Evolutionary conservation across 2,113 vertebrate genomes (phyloP).

Genomic region (Mesembrinibis cayennensis): DNA sequence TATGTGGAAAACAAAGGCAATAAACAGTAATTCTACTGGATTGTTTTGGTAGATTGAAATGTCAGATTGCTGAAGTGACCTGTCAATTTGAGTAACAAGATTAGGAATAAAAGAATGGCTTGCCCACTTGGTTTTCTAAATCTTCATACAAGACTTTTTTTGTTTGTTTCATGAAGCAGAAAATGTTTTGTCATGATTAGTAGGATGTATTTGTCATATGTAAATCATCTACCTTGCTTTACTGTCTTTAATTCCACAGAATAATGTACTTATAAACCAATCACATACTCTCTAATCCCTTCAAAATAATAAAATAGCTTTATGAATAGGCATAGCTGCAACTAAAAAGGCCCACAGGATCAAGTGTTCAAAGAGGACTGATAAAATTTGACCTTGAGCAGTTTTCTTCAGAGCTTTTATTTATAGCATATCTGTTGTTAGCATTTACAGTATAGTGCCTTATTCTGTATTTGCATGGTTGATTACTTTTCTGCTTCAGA

Average conservation of each 20-base stretch:
- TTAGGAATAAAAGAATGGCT: not conserved
- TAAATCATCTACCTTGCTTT: not conserved
- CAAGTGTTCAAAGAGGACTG: not conserved
- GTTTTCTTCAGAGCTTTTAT: conserved; percentile 33
- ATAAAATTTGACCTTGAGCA: conserved; percentile 32
- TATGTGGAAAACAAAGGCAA: not conserved
- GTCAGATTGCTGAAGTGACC: not conserved
- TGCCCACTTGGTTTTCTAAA: not conserved
- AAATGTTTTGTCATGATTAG: not conserved
- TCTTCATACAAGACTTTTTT: not conserved
- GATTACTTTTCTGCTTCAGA: conserved; percentile 35
- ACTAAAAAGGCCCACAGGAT: not conserved
- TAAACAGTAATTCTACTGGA: not conserved
- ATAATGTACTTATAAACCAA: not conserved
- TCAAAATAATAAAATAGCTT: not conserved
- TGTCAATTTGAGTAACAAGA: not conserved
- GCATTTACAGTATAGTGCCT: not conserved
- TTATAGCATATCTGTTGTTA: conserved; percentile 46
- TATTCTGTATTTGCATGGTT: conserved; percentile 39
- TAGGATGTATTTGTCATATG: not conserved
- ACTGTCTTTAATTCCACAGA: not conserved
- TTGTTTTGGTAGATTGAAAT: not conserved
- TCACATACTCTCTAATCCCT: not conserved
- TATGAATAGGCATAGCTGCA: not conserved
- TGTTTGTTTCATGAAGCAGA: not conserved